Conservation (phyloP, 2,113 vertebrate species). For the Tyrannus savana region DNA sequence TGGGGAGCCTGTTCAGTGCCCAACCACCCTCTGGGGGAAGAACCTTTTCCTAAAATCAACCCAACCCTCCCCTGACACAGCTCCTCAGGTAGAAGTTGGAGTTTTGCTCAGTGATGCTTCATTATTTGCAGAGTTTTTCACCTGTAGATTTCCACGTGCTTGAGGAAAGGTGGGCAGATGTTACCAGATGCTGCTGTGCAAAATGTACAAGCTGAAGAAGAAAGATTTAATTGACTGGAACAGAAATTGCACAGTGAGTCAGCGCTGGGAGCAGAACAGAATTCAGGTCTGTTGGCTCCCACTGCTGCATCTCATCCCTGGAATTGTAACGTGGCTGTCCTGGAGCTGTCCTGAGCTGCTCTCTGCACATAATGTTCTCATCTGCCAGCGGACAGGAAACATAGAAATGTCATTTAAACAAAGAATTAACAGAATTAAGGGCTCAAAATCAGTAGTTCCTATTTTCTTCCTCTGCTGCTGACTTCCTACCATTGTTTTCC, state of each 20-base stretch:
- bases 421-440: neutral
- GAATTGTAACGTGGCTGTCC: neutral
- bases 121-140: neutral
- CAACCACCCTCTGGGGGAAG: neutral
- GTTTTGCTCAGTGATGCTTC: neutral
- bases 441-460: neutral
- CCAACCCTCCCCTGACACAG: neutral
- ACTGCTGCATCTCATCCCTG: neutral
- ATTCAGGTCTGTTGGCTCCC: neutral
- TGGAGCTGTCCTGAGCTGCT: slow-evolving; percentile 22
- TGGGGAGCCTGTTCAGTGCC: neutral
- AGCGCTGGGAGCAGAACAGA: neutral
- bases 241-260: neutral
- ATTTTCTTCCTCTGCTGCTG: neutral
- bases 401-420: slow-evolving; percentile 41
- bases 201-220: neutral
- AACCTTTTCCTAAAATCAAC: neutral
- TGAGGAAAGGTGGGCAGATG: neutral
- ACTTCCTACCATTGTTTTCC: slow-evolving; percentile 15
- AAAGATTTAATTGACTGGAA: slow-evolving; percentile 5
- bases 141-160: neutral
- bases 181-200: neutral
- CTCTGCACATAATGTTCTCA: slow-evolving; percentile 20
- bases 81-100: neutral
- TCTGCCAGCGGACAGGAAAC: slow-evolving; percentile 30